Percentiles rank a stretch among this genome's conserved stretches.
Evolutionary conservation across 2,797 vertebrate species (phyloP).

Genomic region (Antrozous pallidus): DNA sequence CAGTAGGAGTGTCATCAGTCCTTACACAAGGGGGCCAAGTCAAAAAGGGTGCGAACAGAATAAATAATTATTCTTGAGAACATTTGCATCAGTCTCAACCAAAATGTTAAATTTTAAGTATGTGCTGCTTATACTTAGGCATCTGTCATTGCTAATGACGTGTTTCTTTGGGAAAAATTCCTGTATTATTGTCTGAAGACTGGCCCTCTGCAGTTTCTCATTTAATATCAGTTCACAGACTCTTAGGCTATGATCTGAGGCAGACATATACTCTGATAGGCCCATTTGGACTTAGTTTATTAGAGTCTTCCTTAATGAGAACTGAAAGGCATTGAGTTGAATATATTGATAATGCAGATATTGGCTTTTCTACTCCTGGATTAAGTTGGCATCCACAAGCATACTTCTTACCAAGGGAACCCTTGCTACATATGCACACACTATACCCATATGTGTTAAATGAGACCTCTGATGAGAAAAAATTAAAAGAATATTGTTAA

Average conservation of each 20-base stretch:
- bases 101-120: not conserved
- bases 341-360: not conserved
- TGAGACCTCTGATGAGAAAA: not conserved
- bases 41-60: not conserved
- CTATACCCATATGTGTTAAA: fast-evolving
- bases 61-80: conserved; percentile 23
- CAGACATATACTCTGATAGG: not conserved
- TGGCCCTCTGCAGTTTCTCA: not conserved
- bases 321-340: not conserved
- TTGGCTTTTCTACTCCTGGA: not conserved
- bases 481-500: not conserved
- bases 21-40: not conserved
- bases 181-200: not conserved
- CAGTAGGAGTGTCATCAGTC: not conserved
- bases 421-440: fast-evolving
- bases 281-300: not conserved
- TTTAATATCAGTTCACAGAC: not conserved
- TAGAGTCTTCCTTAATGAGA: not conserved
- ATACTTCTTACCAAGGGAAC: not conserved
- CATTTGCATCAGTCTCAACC: not conserved
- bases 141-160: not conserved
- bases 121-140: not conserved
- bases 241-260: not conserved
- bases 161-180: not conserved
- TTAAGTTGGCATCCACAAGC: not conserved